Evolutionary conservation across 1,140 invertebrate species (phyloP).

Genomic region (Marisa cornuarietis): DNA sequence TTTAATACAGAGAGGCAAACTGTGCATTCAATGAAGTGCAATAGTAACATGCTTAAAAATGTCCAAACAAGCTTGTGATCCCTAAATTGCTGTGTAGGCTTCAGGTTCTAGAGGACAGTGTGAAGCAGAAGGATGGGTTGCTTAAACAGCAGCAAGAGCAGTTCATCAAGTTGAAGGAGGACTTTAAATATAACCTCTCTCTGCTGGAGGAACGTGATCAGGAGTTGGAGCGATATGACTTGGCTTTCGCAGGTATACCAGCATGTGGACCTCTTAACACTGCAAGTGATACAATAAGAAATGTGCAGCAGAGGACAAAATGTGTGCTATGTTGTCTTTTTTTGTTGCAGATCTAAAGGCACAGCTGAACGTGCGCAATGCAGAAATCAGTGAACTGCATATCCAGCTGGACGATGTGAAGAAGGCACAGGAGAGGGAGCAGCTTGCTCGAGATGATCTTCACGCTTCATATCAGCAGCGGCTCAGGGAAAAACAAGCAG

Average conservation of each 20-base stretch:
- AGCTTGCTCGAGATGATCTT: slow-evolving; percentile 55
- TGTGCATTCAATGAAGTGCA: too few relatives aligned
- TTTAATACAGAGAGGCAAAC: neutral
- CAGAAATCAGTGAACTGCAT: slow-evolving; percentile 62
- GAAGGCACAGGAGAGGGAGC: slow-evolving; percentile 45
- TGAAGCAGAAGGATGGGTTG: slow-evolving; percentile 53
- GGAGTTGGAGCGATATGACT: slow-evolving; percentile 63
- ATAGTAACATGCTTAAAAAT: neutral
- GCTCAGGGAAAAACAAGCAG: slow-evolving; percentile 62
- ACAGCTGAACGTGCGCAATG: slow-evolving; percentile 53
- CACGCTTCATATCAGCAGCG: slow-evolving; percentile 61
- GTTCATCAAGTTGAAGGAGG: slow-evolving; percentile 61
- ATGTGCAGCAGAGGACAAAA: too few relatives aligned
- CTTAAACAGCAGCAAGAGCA: slow-evolving; percentile 49
- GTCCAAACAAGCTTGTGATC: neutral
- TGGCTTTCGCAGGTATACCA: slow-evolving; percentile 49
- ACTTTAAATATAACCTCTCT: slow-evolving; percentile 65
- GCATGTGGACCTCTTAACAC: too few relatives aligned
- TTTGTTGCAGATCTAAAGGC: slow-evolving; percentile 47
- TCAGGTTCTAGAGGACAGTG: slow-evolving; percentile 49
- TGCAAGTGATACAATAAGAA: too few relatives aligned
- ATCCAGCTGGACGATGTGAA: slow-evolving; percentile 61
- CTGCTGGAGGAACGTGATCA: slow-evolving; percentile 61
- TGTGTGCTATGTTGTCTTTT: neutral
- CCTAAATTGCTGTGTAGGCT: slow-evolving; percentile 42